phyloP scores from a whole-genome alignment of 2,888 invertebrate species.

The Stegana nigrithorax region DNA sequence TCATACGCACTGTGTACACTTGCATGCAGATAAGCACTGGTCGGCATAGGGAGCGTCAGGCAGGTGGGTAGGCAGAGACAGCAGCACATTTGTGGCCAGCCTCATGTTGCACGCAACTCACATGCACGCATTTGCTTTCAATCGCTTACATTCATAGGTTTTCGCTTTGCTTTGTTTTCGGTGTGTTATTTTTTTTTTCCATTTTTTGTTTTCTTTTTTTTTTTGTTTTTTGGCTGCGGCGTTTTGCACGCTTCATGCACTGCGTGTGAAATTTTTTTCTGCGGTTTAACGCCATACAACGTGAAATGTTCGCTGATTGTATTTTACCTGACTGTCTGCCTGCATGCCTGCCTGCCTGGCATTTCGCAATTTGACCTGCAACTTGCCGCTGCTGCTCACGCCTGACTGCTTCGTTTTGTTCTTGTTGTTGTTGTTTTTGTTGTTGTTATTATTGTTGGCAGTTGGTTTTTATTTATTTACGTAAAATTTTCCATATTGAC shows the following conservation, averaged over 20 bases:
- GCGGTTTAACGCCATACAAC: slow-evolving; percentile 41
- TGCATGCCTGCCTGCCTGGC: slow-evolving; percentile 5
- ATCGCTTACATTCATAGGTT: not conserved
- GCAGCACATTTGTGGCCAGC: slow-evolving; percentile 44
- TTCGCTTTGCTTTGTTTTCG: not conserved
- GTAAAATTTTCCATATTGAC: slow-evolving; percentile 16
- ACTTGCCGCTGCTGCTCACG: slow-evolving; percentile 4
- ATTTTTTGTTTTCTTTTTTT: too few relatives aligned
- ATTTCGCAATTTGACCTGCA: not conserved
- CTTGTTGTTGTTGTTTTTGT: too few relatives aligned
- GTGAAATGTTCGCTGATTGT: slow-evolving; percentile 45
- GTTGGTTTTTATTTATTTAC: not conserved
- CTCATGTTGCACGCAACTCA: slow-evolving; percentile 47
- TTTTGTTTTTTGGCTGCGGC: too few relatives aligned
- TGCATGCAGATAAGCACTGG: slow-evolving; percentile 6
- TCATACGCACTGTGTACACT: slow-evolving; percentile 11
- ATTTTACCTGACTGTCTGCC: slow-evolving; percentile 34
- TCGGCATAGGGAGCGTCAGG: not conserved
- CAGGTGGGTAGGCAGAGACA: slow-evolving; percentile 32
- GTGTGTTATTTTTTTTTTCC: too few relatives aligned
- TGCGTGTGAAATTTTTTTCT: slow-evolving; percentile 1
- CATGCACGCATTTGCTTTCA: slow-evolving; percentile 31
- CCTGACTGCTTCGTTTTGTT: not conserved
- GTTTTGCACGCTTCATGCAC: too few relatives aligned
- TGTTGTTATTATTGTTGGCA: too few relatives aligned